These are phyloP conservation scores for Coboldia fuscipes DNA, from an alignment of 1,140 invertebrate species.

Conservation along the genomic window DNA sequence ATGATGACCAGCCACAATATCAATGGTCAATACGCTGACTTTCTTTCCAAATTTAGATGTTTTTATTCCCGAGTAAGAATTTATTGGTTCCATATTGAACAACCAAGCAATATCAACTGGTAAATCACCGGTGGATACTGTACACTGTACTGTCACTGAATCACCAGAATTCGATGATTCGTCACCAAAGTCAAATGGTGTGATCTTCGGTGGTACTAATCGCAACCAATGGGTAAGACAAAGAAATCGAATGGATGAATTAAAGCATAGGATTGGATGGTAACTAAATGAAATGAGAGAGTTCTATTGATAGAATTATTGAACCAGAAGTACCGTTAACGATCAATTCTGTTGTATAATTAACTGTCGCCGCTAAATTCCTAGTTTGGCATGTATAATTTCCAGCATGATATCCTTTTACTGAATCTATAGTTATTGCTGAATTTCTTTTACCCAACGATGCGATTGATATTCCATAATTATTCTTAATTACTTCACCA, in stretches of 20 bases:
- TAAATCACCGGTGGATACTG: conserved; percentile 44
- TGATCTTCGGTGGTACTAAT: conserved; percentile 38
- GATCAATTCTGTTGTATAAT: conserved; percentile 36
- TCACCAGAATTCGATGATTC: conserved; percentile 46
- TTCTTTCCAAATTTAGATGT: conserved; percentile 51
- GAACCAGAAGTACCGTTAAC: conserved; percentile 47
- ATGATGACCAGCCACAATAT: conserved; percentile 45
- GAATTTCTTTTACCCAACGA: conserved; percentile 14
- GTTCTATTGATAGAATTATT: no score
- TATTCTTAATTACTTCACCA: conserved; percentile 29
- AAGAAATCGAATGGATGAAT: no score
- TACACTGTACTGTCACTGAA: conserved; percentile 40
- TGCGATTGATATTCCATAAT: conserved; percentile 22
- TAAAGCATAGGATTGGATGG: no score
- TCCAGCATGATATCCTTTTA: conserved; percentile 35
- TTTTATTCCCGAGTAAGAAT: conserved; percentile 39
- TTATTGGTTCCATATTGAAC: conserved; percentile 36
- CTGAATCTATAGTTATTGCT: conserved; percentile 21
- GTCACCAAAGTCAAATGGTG: conserved; percentile 39
- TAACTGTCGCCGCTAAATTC: conserved; percentile 43
- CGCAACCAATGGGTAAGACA: no score
- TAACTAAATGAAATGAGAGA: not conserved
- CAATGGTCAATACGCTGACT: conserved; percentile 52
- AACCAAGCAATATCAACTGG: conserved; percentile 45
- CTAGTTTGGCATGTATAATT: conserved; percentile 55